Percentiles rank a stretch among this genome's conserved stretches.
phyloP scores from a whole-genome alignment of 2,797 vertebrate genomes.

The Decapterus maruadsi region DNA sequence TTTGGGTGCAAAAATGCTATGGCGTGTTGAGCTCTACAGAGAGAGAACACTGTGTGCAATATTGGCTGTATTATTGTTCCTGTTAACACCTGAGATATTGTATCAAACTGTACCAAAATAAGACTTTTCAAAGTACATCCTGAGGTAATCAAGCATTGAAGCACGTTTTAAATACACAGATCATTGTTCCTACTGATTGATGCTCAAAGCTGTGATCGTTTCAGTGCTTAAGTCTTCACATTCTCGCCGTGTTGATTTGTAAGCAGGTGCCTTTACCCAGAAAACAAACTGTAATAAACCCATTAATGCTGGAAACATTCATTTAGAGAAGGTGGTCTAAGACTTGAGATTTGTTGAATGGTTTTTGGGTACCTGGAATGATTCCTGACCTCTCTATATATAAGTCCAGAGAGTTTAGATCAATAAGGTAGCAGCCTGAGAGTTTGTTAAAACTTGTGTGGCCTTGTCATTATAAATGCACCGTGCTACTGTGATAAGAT shows the following conservation, averaged over 20 bases:
- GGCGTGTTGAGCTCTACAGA: conserved; percentile 9
- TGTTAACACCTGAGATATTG: conserved; percentile 41
- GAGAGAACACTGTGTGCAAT: conserved; percentile 8
- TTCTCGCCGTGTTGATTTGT: conserved; percentile 13
- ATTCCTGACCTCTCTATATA: not conserved
- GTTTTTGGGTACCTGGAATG: conserved; percentile 13
- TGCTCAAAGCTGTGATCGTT: conserved; percentile 24
- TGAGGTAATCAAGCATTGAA: conserved; percentile 51
- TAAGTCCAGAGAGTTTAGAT: not conserved
- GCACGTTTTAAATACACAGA: conserved; percentile 5
- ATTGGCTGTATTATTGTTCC: conserved; percentile 10
- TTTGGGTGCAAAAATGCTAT: conserved; percentile 33
- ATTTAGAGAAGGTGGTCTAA: not conserved
- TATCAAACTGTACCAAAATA: conserved; percentile 22
- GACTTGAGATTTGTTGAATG: not conserved
- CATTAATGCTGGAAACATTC: conserved; percentile 9
- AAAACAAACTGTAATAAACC: not conserved
- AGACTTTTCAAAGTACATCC: not conserved
- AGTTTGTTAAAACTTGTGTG: not conserved
- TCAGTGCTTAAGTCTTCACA: not conserved
- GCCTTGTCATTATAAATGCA: conserved; percentile 4
- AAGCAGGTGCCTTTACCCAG: not conserved
- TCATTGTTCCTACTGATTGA: conserved; percentile 7
- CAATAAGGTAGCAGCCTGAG: not conserved
- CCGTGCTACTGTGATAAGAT: conserved; percentile 4